Evolutionary conservation across 2,113 vertebrate species (phyloP).

Genomic region (Erinaceus europaeus): DNA sequence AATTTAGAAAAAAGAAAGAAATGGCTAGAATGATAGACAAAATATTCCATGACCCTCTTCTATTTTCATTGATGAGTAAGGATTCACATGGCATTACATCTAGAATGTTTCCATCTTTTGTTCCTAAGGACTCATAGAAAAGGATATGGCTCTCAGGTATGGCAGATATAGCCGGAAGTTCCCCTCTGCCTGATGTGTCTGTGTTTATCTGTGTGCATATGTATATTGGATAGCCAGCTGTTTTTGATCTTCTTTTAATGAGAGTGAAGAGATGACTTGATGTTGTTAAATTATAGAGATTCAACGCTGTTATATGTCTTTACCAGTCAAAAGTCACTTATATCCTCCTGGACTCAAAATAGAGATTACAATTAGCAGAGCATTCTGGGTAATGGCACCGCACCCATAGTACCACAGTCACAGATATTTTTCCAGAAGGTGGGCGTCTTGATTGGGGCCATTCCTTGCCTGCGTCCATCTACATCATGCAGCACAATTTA

Average conservation of each 20-base stretch:
- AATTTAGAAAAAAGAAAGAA: no score
- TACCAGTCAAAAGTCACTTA: slow-evolving; percentile 30
- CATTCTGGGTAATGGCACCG: slow-evolving; percentile 46
- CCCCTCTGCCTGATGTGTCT: background rate
- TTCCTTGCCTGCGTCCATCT: slow-evolving; percentile 54
- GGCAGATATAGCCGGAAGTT: background rate
- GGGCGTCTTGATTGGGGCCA: slow-evolving; percentile 49
- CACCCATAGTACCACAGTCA: slow-evolving; percentile 29
- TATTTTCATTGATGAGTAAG: background rate
- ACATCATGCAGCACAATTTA: slow-evolving; percentile 55
- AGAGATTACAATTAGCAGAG: slow-evolving; percentile 54
- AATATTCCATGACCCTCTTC: background rate
- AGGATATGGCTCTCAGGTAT: background rate
- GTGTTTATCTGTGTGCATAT: background rate
- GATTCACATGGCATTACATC: background rate
- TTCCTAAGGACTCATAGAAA: background rate
- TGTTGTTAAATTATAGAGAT: slow-evolving; percentile 34
- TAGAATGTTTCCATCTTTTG: background rate
- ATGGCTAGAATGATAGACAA: background rate
- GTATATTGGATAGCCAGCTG: background rate
- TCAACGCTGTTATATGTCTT: background rate
- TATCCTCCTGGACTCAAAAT: slow-evolving; percentile 37
- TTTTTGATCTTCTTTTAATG: background rate
- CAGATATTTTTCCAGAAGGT: slow-evolving; percentile 34
- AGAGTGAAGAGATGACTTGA: background rate